phyloP scores from a whole-genome alignment of 2,797 vertebrate species.

The Morus bassanus region DNA sequence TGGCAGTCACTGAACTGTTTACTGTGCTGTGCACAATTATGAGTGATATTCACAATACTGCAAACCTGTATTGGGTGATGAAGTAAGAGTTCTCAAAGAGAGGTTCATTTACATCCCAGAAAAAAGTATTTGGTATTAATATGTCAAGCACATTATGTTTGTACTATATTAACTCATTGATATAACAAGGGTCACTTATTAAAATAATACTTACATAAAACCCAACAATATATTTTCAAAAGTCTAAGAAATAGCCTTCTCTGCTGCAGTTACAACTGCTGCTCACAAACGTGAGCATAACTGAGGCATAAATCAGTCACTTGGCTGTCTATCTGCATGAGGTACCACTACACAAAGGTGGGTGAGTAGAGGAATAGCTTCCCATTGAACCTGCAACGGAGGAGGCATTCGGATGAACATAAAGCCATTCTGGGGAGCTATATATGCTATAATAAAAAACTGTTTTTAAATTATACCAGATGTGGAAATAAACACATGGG shows the following conservation, averaged over 20 bases:
- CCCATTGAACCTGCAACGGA: neutral
- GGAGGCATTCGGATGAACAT: neutral
- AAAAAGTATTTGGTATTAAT: neutral
- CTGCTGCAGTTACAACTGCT: neutral
- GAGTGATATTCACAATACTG: neutral
- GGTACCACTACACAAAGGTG: neutral
- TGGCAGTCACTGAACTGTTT: neutral
- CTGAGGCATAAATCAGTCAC: neutral
- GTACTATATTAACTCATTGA: neutral
- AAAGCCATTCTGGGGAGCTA: neutral
- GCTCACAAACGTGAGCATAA: neutral
- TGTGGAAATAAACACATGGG: neutral
- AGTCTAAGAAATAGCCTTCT: constrained; percentile 42
- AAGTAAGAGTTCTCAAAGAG: neutral
- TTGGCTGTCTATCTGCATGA: neutral
- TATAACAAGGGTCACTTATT: neutral
- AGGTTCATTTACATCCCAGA: neutral
- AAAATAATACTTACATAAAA: neutral
- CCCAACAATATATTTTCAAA: neutral
- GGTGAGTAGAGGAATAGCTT: neutral
- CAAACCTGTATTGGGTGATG: neutral
- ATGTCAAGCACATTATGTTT: neutral
- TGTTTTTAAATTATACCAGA: neutral
- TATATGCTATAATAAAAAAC: neutral
- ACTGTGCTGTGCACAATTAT: neutral